phyloP scores from a whole-genome alignment of 2,797 vertebrate genomes.

The Xiphorhynchus erythropygius region DNA sequence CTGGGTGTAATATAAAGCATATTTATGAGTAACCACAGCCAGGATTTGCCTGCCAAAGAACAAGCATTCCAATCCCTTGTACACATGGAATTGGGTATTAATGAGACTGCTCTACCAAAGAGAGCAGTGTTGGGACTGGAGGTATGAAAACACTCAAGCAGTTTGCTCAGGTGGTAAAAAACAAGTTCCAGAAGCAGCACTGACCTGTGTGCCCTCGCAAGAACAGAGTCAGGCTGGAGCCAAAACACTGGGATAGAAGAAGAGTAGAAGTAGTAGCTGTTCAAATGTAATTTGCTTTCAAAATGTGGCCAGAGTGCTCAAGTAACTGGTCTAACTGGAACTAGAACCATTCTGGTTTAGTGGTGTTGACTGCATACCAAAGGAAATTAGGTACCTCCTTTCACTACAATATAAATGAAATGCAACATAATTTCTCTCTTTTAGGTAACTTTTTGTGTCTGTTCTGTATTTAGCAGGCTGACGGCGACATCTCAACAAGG shows the following conservation, averaged over 20 bases:
- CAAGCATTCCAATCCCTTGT: not conserved
- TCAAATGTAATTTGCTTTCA: not conserved
- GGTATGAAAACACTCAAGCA: not conserved
- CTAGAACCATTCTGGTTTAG: not conserved
- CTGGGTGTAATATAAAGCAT: not conserved
- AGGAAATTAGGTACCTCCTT: not conserved
- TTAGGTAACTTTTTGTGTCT: not conserved
- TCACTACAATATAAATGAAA: not conserved
- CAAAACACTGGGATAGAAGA: not conserved
- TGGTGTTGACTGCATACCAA: not conserved
- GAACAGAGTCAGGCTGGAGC: not conserved
- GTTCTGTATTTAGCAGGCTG: not conserved
- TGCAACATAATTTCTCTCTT: not conserved
- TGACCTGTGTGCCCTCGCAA: not conserved
- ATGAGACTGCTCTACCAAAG: not conserved
- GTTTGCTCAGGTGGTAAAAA: not conserved
- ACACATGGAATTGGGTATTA: not conserved
- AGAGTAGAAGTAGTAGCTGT: not conserved
- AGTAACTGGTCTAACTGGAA: not conserved
- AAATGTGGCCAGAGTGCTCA: not conserved
- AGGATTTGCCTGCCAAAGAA: not conserved
- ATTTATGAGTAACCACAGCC: not conserved
- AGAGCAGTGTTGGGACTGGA: not conserved
- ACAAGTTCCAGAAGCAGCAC: not conserved
- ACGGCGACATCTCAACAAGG: not conserved